phyloP scores from a whole-genome alignment of 2,113 vertebrate genomes.

The Camelus dromedarius region DNA sequence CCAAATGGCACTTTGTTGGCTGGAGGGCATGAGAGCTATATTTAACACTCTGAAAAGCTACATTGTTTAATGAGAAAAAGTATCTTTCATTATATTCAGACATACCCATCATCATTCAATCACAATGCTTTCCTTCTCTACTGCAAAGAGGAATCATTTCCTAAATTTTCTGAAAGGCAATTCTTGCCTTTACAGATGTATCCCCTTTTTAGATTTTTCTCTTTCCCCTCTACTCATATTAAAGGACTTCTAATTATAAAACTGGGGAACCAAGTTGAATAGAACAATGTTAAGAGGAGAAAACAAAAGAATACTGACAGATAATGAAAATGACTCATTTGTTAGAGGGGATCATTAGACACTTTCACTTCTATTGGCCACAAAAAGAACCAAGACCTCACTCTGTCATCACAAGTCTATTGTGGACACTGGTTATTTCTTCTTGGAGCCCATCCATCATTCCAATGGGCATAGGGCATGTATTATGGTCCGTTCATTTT shows the following conservation, averaged over 20 bases:
- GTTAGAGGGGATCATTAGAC: conserved; percentile 45
- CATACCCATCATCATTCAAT: conserved; percentile 75
- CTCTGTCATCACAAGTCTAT: conserved; percentile 54
- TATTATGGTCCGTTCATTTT: conserved; percentile 47
- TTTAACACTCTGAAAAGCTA: conserved; percentile 52
- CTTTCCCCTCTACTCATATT: conserved; percentile 48
- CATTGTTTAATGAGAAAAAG: conserved; percentile 48
- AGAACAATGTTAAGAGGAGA: conserved; percentile 74
- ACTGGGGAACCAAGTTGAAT: conserved; percentile 73
- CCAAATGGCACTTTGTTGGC: neutral
- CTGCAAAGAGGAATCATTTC: conserved; percentile 82
- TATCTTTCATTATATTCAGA: neutral
- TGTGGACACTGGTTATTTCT: conserved; percentile 62
- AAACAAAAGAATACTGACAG: conserved; percentile 81
- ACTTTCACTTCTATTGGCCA: conserved; percentile 19
- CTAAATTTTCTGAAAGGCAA: conserved; percentile 79
- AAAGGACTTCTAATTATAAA: conserved; percentile 84
- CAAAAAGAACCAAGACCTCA: conserved; percentile 28
- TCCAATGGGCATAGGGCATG: neutral
- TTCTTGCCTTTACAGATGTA: conserved; percentile 78
- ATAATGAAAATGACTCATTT: conserved; percentile 71
- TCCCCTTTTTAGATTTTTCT: conserved; percentile 58
- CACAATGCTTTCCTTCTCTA: conserved; percentile 80
- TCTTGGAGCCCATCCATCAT: conserved; percentile 74
- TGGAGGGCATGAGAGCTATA: neutral